A percentile compares a stretch with the other conserved stretches of the same genome.
phyloP scores from a whole-genome alignment of 2,113 vertebrate species.

The Calyptommatus sinebrachiatus region DNA sequence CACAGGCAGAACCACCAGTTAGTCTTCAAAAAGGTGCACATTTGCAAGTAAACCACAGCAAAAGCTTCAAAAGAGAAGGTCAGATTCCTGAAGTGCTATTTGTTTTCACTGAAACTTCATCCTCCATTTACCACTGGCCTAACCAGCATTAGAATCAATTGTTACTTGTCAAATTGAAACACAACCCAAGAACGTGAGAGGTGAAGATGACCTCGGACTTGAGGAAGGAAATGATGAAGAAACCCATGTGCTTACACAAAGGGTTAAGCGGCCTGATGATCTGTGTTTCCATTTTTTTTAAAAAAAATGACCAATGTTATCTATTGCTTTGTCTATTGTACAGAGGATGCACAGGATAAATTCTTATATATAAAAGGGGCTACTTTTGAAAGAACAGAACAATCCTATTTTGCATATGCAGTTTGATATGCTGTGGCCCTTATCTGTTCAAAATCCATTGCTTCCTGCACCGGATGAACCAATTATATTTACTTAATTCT shows the following conservation, averaged over 20 bases:
- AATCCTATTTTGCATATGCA: slow-evolving; percentile 44
- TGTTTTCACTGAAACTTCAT: slow-evolving; percentile 99
- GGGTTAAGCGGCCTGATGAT: slow-evolving; percentile 53
- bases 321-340: slow-evolving; percentile 47
- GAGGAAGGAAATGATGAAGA: slow-evolving; percentile 45
- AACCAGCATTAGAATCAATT: slow-evolving; percentile 95
- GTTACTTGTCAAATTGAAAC: slow-evolving; percentile 94
- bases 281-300: not conserved
- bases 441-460: slow-evolving; percentile 40
- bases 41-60: slow-evolving; percentile 74
- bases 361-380: slow-evolving; percentile 57
- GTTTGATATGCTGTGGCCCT: slow-evolving; percentile 44
- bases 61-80: slow-evolving; percentile 77
- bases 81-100: slow-evolving; percentile 87
- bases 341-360: slow-evolving; percentile 49
- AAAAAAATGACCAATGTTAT: slow-evolving; percentile 16
- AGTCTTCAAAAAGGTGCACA: slow-evolving; percentile 60
- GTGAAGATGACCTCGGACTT: slow-evolving; percentile 84
- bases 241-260: slow-evolving; percentile 43
- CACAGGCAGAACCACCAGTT: slow-evolving; percentile 51
- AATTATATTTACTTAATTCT: slow-evolving; percentile 41
- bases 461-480: slow-evolving; percentile 35
- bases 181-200: slow-evolving; percentile 83
- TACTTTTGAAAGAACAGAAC: slow-evolving; percentile 66
- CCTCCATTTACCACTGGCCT: slow-evolving; percentile 89